Evolutionary conservation across 2,797 vertebrate genomes (phyloP).

Genomic region (Telmatherina bonti): DNA sequence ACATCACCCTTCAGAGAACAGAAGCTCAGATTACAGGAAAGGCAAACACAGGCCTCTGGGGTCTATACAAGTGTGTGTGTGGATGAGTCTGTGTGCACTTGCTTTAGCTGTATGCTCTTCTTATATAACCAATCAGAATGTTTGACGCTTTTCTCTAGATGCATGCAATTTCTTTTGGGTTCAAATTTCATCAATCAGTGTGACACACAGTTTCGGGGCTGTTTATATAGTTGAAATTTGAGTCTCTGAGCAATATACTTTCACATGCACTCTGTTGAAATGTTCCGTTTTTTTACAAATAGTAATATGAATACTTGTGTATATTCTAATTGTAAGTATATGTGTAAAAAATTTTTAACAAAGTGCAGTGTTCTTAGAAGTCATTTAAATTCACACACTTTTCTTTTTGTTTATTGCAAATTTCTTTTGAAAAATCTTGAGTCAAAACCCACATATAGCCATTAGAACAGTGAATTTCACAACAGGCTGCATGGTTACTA

Average conservation of each 20-base stretch:
- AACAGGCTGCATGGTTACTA: conserved; percentile 48
- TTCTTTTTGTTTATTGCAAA: background rate
- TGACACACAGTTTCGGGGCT: conserved; percentile 66
- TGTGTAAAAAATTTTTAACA: too few species aligned
- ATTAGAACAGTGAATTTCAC: conserved; percentile 36
- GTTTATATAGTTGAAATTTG: conserved; percentile 61
- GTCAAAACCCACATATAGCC: conserved; percentile 15
- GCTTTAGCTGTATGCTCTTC: conserved; percentile 59
- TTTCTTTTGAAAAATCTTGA: conserved; percentile 17
- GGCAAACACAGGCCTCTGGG: conserved; percentile 82
- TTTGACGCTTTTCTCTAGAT: conserved; percentile 64
- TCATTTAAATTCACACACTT: too few species aligned
- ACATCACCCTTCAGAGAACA: conserved; percentile 85
- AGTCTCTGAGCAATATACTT: conserved; percentile 5
- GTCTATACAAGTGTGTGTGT: conserved; percentile 56
- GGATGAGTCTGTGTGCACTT: conserved; percentile 40
- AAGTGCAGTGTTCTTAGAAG: too few species aligned
- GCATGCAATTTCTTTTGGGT: conserved; percentile 65
- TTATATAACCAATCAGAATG: conserved; percentile 80
- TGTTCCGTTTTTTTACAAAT: background rate
- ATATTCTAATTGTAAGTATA: too few species aligned
- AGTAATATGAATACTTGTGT: too few species aligned
- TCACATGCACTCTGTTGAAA: conserved; percentile 7
- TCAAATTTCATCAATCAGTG: conserved; percentile 77
- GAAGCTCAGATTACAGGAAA: conserved; percentile 88